A percentile compares a stretch with the other conserved stretches of the same genome.
phyloP scores from a whole-genome alignment of 2,113 vertebrate genomes.

The Neodontobutis hainanensis region DNA sequence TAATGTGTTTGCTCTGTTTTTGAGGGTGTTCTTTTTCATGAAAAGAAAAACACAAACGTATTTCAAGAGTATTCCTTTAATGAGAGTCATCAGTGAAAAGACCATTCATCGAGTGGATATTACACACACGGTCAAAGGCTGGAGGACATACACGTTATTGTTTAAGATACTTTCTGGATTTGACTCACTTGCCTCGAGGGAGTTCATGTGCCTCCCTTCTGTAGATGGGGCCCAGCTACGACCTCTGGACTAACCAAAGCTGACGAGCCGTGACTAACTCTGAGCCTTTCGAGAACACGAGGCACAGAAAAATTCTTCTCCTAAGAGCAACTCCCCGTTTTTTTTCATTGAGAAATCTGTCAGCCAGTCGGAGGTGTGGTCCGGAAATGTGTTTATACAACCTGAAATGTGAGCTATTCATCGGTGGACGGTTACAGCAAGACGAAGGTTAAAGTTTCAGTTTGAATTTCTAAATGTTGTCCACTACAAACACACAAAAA shows the following conservation, averaged over 20 bases:
- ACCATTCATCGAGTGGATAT: slow-evolving; percentile 22
- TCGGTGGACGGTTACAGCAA: too few species aligned
- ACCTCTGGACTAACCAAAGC: slow-evolving; percentile 37
- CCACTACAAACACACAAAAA: too few species aligned
- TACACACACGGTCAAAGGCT: too few species aligned
- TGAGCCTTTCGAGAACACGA: slow-evolving; percentile 7
- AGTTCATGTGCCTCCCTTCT: slow-evolving; percentile 33
- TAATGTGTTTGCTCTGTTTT: slow-evolving; percentile 41
- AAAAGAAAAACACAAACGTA: not conserved
- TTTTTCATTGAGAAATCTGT: not conserved
- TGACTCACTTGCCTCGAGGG: slow-evolving; percentile 36
- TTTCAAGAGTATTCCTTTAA: not conserved
- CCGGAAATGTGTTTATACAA: slow-evolving; percentile 5
- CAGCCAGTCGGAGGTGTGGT: slow-evolving; percentile 2
- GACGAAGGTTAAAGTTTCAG: too few species aligned
- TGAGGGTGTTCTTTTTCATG: not conserved
- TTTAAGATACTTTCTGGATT: slow-evolving; percentile 5
- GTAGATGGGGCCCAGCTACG: slow-evolving; percentile 33
- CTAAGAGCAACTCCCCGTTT: slow-evolving; percentile 6
- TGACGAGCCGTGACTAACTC: slow-evolving; percentile 24
- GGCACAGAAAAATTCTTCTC: slow-evolving; percentile 23
- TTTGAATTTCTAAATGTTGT: too few species aligned
- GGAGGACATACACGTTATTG: not conserved
- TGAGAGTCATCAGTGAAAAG: slow-evolving; percentile 1
- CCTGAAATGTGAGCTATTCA: not conserved